A percentile compares a stretch with the other conserved stretches of the same genome.
Conservation (phyloP, 2,888 invertebrate species). For the Thera britannica region DNA sequence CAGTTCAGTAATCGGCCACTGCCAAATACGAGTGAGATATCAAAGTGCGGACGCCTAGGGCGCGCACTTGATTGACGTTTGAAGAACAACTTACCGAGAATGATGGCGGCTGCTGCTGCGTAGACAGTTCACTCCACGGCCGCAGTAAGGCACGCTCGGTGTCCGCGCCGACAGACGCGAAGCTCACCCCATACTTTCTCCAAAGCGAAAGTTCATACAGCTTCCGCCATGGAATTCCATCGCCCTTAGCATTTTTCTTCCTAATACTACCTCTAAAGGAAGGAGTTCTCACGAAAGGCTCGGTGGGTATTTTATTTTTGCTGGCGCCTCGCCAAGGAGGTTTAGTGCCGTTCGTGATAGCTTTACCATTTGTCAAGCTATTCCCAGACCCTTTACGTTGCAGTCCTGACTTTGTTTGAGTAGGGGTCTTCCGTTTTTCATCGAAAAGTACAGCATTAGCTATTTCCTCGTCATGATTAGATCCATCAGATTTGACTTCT, state of each 20-base stretch:
- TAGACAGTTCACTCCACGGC: constrained; percentile 72
- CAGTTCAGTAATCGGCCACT: constrained; percentile 59
- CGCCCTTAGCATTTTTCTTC: constrained; percentile 69
- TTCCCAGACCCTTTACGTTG: constrained; percentile 69
- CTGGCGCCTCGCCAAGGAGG: constrained; percentile 79
- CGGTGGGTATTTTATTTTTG: constrained; percentile 64
- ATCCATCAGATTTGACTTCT: constrained; percentile 76
- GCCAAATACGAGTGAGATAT: constrained; percentile 71
- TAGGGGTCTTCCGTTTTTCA: constrained; percentile 68
- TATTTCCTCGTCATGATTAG: constrained; percentile 70
- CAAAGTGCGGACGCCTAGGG: constrained; percentile 64
- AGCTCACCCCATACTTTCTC: constrained; percentile 81
- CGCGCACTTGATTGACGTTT: constrained; percentile 54
- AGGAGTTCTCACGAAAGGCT: constrained; percentile 70
- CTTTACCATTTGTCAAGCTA: constrained; percentile 62
- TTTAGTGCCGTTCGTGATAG: constrained; percentile 61
- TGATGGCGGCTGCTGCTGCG: constrained; percentile 63
- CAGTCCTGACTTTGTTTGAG: constrained; percentile 57
- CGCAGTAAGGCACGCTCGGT: constrained; percentile 71
- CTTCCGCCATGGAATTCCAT: constrained; percentile 82
- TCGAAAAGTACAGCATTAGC: constrained; percentile 68
- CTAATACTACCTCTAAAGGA: constrained; percentile 76
- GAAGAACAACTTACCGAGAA: constrained; percentile 65
- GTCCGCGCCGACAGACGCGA: constrained; percentile 72
- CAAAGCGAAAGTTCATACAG: constrained; percentile 84